Conservation (phyloP, 23 tunicate species). For the Oikopleura albicans region DNA sequence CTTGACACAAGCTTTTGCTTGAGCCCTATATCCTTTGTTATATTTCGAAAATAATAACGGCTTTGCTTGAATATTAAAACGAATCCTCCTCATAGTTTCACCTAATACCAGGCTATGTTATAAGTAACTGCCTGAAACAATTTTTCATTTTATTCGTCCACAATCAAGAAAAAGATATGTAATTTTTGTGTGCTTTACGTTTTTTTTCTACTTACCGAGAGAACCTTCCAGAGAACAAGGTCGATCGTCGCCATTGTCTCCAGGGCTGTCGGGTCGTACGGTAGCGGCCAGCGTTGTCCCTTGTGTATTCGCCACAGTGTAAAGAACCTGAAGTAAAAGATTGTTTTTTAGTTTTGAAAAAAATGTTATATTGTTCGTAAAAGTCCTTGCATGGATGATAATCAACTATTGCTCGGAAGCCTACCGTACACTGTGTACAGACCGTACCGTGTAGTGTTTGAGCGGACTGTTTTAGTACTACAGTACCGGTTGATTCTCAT, state of each 20-base stretch:
- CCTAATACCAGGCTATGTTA: conserved; percentile 1
- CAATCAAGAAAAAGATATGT: neutral
- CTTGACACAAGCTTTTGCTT: neutral
- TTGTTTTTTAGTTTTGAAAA: no score
- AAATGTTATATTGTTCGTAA: no score
- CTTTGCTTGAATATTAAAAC: neutral
- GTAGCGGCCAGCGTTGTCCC: neutral
- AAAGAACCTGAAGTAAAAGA: neutral
- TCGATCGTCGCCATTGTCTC: neutral
- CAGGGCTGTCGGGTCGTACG: neutral
- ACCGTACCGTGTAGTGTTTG: no score
- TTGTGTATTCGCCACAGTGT: neutral
- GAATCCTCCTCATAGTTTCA: conserved; percentile 13
- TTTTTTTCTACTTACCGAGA: neutral
- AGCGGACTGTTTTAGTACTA: no score
- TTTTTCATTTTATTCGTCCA: no score
- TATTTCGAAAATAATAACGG: neutral
- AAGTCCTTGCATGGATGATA: no score
- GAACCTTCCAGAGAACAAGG: neutral
- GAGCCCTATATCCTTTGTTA: conserved; percentile 6
- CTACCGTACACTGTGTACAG: no score
- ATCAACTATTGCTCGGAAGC: no score
- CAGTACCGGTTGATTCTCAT: no score
- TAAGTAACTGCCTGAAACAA: neutral
- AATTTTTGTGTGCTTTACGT: neutral